Conservation (phyloP, 2,113 vertebrate species). For the Diadophis punctatus region DNA sequence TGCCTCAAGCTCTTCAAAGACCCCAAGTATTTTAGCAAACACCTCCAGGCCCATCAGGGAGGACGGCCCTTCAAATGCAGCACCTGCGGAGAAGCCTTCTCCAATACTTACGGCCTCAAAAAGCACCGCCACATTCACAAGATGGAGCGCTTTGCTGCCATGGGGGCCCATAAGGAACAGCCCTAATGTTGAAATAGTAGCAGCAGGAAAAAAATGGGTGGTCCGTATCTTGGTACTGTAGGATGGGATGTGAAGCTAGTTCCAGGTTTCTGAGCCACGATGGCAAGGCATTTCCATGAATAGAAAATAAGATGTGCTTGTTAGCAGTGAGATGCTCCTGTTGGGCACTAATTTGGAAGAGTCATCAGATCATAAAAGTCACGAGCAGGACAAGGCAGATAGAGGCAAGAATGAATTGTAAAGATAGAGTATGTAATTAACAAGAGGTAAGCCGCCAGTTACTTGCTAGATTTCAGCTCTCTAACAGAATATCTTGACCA, state of each 20-base stretch:
- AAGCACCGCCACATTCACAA: slow-evolving; percentile 68
- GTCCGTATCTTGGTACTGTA: not conserved
- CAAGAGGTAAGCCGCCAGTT: not conserved
- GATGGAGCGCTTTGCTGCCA: slow-evolving; percentile 41
- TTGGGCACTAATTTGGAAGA: not conserved
- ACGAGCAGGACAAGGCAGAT: not conserved
- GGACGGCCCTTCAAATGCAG: slow-evolving; percentile 69
- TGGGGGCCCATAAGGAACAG: slow-evolving; percentile 9
- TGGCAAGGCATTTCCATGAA: not conserved
- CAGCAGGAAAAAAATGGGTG: not conserved
- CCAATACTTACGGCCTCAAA: slow-evolving; percentile 69
- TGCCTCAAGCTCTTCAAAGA: slow-evolving; percentile 74
- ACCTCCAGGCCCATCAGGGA: slow-evolving; percentile 67
- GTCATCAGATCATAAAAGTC: not conserved
- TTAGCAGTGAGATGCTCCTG: not conserved
- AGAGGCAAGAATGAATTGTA: not conserved
- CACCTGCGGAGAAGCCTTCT: slow-evolving; percentile 66
- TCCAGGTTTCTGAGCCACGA: not conserved
- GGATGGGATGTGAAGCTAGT: not conserved
- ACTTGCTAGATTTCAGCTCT: not conserved
- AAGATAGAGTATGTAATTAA: not conserved
- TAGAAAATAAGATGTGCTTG: not conserved
- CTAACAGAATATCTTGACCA: not conserved
- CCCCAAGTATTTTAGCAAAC: slow-evolving; percentile 67
- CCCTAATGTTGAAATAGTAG: not conserved